phyloP scores from a whole-genome alignment of 2,113 vertebrate species.

The Athene noctua region DNA sequence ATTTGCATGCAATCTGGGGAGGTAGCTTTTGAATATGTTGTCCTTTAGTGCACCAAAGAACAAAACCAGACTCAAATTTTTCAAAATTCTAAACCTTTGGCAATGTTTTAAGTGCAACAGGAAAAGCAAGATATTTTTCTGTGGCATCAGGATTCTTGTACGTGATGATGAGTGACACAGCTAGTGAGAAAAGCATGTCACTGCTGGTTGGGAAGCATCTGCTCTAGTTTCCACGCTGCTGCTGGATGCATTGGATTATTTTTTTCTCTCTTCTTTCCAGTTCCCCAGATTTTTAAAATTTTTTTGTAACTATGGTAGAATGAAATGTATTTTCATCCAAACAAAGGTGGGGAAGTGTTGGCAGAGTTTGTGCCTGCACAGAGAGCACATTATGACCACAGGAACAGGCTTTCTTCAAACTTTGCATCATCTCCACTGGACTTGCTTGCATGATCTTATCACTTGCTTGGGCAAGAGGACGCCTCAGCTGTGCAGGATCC shows the following conservation, averaged over 20 bases:
- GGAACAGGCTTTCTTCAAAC: background rate
- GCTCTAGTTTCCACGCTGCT: background rate
- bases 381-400: fast-evolving
- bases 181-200: background rate
- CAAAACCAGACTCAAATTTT: background rate
- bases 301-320: background rate
- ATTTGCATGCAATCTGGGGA: background rate
- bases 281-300: background rate
- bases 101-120: background rate
- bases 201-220: background rate
- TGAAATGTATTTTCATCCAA: background rate
- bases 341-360: background rate
- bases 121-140: background rate
- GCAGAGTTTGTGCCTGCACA: fast-evolving
- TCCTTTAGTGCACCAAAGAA: background rate
- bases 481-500: background rate
- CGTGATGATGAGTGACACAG: background rate
- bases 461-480: background rate
- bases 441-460: background rate
- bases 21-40: background rate
- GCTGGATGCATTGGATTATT: background rate
- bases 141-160: background rate
- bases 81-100: background rate
- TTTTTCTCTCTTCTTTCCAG: background rate
- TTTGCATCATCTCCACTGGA: background rate